A percentile compares a stretch with the other conserved stretches of the same genome.
These are phyloP conservation scores for Drosophila anomelani DNA, from an alignment of 2,888 invertebrate species.

Conservation along the genomic window DNA sequence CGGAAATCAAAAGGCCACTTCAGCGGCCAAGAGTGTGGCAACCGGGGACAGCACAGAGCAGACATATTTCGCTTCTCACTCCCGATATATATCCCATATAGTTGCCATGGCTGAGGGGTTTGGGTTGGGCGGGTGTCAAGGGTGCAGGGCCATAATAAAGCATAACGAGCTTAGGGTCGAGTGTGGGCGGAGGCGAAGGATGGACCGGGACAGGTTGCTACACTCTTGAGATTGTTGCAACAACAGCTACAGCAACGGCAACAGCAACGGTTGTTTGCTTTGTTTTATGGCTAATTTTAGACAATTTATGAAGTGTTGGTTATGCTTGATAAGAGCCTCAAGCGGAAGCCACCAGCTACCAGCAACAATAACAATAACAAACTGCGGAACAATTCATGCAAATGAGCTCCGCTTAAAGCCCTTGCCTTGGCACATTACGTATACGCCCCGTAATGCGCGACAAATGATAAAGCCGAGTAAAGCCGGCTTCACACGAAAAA, in stretches of 20 bases:
- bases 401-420: constrained; percentile 63
- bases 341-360: constrained; percentile 38
- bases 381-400: constrained; percentile 70
- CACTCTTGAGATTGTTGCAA: constrained; percentile 40
- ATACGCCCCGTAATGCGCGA: constrained; percentile 63
- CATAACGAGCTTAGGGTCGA: constrained; percentile 37
- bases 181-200: background rate
- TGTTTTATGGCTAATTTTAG: constrained; percentile 79
- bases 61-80: constrained; percentile 29
- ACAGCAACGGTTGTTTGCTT: constrained; percentile 44
- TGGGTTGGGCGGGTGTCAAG: constrained; percentile 1
- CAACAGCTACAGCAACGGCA: constrained; percentile 13
- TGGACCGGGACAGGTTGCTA: constrained; percentile 17
- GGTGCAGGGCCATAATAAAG: constrained; percentile 33
- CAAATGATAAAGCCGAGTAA: constrained; percentile 58
- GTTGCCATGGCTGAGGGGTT: constrained; percentile 22
- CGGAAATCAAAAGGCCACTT: constrained; percentile 71
- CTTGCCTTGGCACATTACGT: constrained; percentile 58
- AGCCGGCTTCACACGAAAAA: constrained; percentile 31
- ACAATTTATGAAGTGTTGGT: constrained; percentile 81
- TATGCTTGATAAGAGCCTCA: constrained; percentile 70
- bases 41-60: constrained; percentile 11
- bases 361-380: constrained; percentile 31
- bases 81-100: constrained; percentile 20
- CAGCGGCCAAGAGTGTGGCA: constrained; percentile 37